Conservation (phyloP, 2,797 vertebrate species). For the Okamejei kenojei region DNA sequence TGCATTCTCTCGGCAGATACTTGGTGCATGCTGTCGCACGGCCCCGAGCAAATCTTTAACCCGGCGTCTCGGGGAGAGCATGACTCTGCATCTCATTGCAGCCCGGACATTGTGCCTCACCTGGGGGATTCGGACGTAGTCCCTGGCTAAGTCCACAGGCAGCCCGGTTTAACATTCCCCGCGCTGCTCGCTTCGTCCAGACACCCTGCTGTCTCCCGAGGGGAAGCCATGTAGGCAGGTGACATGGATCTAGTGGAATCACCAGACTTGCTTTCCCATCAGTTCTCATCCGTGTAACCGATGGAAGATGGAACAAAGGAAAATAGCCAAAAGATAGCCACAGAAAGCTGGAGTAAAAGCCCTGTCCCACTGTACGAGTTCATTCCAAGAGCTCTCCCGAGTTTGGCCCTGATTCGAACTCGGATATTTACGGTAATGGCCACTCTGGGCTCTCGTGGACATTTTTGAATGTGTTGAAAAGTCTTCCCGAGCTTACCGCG, state of each 20-base stretch:
- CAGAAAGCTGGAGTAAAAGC: no score
- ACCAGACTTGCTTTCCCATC: constrained; percentile 22
- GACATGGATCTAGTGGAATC: constrained; percentile 22
- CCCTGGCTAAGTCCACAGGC: constrained; percentile 12
- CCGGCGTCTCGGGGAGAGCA: constrained; percentile 50
- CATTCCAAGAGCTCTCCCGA: no score
- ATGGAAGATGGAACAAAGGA: constrained; percentile 21
- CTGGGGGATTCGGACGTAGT: constrained; percentile 50
- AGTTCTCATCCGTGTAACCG: constrained; percentile 26
- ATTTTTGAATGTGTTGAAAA: no score
- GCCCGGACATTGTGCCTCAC: constrained; percentile 48
- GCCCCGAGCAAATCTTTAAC: constrained; percentile 61
- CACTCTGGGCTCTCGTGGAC: no score
- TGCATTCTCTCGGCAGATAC: constrained; percentile 54
- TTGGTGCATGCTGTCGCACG: constrained; percentile 54
- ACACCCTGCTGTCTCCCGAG: constrained; percentile 9
- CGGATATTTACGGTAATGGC: no score
- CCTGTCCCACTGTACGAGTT: no score
- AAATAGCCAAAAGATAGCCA: not conserved
- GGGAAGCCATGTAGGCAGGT: not conserved
- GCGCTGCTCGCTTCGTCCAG: constrained; percentile 39
- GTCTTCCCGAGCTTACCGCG: no score
- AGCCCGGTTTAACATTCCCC: constrained; percentile 44
- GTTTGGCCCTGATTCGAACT: no score
- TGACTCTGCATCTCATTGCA: constrained; percentile 59